Conservation (phyloP, 1,140 invertebrate species). For the Polyergus mexicanus region DNA sequence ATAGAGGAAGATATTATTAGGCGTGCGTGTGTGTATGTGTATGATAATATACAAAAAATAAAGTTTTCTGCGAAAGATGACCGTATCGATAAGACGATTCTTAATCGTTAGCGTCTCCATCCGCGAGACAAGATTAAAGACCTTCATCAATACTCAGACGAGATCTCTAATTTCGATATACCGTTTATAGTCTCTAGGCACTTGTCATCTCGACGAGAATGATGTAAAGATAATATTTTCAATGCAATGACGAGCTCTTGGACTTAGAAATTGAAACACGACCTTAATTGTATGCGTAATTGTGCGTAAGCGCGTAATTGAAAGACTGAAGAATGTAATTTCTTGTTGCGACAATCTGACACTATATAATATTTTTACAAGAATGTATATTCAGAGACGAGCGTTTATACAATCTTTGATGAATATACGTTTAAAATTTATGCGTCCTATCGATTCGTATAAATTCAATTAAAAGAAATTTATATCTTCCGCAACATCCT, state of each 20-base stretch:
- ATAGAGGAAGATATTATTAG: not conserved
- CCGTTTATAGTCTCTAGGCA: slow-evolving; percentile 33
- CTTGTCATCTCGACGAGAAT: slow-evolving; percentile 61
- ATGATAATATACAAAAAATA: slow-evolving; percentile 4
- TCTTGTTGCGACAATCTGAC: not conserved
- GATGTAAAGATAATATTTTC: slow-evolving; percentile 66
- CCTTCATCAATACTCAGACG: slow-evolving; percentile 34
- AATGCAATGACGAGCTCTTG: not conserved
- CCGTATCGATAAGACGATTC: slow-evolving; percentile 21
- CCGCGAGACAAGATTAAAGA: slow-evolving; percentile 57
- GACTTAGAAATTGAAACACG: slow-evolving; percentile 53
- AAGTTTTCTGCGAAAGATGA: not conserved
- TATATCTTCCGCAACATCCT: slow-evolving; percentile 16
- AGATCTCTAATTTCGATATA: slow-evolving; percentile 64
- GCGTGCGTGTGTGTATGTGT: not conserved
- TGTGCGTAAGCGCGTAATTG: no score
- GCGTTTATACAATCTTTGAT: slow-evolving; percentile 1
- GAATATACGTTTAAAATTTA: not conserved
- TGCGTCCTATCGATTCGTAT: slow-evolving; percentile 3
- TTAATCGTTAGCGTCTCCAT: slow-evolving; percentile 52
- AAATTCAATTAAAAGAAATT: slow-evolving; percentile 46
- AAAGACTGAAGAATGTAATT: slow-evolving; percentile 26
- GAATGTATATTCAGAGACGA: not conserved
- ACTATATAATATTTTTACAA: not conserved
- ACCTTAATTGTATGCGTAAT: not conserved